A percentile compares a stretch with the other conserved stretches of the same genome.
Conservation (phyloP, 2,888 invertebrate genomes). For the Trichogramma dendrolimi region DNA sequence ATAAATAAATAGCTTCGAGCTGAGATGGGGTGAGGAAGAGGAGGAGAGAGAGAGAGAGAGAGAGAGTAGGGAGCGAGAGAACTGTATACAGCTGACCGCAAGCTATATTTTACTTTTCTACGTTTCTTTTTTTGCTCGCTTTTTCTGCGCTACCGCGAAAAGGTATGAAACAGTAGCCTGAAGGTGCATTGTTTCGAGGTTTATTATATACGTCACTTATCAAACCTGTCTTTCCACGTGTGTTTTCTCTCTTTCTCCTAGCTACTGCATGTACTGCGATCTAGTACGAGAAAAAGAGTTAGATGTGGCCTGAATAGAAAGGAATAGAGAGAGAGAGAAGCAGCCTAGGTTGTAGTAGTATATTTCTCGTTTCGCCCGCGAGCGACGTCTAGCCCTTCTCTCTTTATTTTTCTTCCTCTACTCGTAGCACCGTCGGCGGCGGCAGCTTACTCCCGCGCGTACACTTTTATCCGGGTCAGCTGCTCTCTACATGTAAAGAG, state of each 20-base stretch:
- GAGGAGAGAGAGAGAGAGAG: slow-evolving; percentile 8
- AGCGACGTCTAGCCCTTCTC: slow-evolving; percentile 7
- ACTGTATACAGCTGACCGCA: no score
- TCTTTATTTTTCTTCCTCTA: not conserved
- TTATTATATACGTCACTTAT: slow-evolving; percentile 24
- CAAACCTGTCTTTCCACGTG: slow-evolving; percentile 13
- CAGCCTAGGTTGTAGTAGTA: slow-evolving; percentile 6
- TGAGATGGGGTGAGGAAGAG: not conserved
- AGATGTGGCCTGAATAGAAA: not conserved
- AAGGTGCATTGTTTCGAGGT: slow-evolving; percentile 20
- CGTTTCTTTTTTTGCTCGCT: no score
- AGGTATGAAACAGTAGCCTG: slow-evolving; percentile 10
- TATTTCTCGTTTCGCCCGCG: slow-evolving; percentile 16
- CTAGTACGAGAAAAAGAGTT: not conserved
- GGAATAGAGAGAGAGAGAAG: not conserved
- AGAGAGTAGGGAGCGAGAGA: slow-evolving; percentile 10
- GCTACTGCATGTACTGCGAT: not conserved
- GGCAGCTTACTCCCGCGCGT: slow-evolving; percentile 1
- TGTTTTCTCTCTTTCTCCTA: not conserved
- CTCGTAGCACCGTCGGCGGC: not conserved
- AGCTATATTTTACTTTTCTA: no score
- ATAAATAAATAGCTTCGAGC: not conserved
- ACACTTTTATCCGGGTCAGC: slow-evolving; percentile 22
- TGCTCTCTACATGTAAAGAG: slow-evolving; percentile 18
- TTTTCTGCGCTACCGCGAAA: no score